Evolutionary conservation across 92 coral and sea anemone genomes (phyloP), one percentile per base, ranked within the genome.

Genomic region (Siderastrea radians): DNA sequence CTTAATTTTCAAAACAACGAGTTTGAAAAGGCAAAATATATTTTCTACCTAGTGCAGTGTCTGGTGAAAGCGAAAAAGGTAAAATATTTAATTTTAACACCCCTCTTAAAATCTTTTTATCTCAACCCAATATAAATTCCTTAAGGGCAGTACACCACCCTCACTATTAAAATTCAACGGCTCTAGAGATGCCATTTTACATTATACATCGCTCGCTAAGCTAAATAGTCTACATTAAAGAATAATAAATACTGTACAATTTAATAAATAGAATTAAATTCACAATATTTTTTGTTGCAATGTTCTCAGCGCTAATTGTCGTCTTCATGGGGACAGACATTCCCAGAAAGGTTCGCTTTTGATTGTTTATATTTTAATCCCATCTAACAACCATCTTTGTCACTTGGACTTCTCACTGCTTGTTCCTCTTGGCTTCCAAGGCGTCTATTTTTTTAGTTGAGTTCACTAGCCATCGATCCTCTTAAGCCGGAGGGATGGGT

Each of bases 401-500:
- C 5, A 53, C 75, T 19, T 51, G 64, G 6, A 48, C 57, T 14
- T 55, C 1, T 46, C 58, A 45, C 8, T 46, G 67, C 17, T 44
- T 11, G 57, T 70, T 70, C 9, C 48, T 50, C 6, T 14, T 1
- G 3, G 69, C 10, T 48, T 48, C 26, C 58, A 52, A 4, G 44
- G 17, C n/a, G 43, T 10, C 15, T 45, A 57, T 13, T 44, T 47
- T 47, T n/a, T 44, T 79, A 9, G 4, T 46, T 61, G 38, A 44
- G 54, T 19, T 45, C 12, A 48, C 87, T 94, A 96, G 47, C 96
- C 95, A 84, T 96, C 99, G 47, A 91, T 91, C 75, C 96, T 94
- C 87, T 95, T 95, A 49, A 96, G 83, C 68, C 99, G 92, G 60
- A 96, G 87, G 1, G 99, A 89, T 7, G 99, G 99, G 72, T 96